phyloP scores from a whole-genome alignment of 2,113 vertebrate species.

The Pontoporia blainvillei region DNA sequence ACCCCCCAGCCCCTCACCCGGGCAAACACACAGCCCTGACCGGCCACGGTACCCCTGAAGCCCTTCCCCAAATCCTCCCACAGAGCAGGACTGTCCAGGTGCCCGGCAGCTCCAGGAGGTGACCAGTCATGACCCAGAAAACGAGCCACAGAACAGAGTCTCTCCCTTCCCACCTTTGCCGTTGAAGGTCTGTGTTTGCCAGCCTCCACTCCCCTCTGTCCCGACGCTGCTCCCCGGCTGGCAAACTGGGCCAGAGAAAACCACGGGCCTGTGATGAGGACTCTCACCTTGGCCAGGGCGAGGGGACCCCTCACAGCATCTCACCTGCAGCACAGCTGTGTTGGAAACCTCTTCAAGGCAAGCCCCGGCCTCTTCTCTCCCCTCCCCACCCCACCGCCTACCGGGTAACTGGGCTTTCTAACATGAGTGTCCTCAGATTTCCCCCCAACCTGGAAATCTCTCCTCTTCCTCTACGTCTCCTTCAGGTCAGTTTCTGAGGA shows the following conservation, averaged over 20 bases:
- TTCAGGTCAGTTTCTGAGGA: not conserved
- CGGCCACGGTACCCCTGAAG: fast-evolving
- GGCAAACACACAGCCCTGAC: not conserved
- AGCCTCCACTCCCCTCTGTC: not conserved
- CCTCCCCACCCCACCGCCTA: no score
- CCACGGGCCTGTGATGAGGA: not conserved
- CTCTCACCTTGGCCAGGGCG: not conserved
- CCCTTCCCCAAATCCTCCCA: no score
- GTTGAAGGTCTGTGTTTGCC: not conserved
- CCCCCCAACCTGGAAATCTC: not conserved
- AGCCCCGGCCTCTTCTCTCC: not conserved
- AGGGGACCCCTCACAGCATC: not conserved
- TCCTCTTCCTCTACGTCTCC: not conserved
- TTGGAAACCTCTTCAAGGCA: no score
- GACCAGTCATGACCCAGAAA: no score
- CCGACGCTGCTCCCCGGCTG: not conserved
- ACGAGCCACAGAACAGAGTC: not conserved
- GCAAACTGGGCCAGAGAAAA: not conserved
- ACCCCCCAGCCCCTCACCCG: no score
- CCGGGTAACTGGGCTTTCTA: fast-evolving
- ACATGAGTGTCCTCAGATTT: not conserved
- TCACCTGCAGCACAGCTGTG: not conserved
- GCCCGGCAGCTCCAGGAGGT: not conserved
- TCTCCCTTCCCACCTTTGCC: not conserved
- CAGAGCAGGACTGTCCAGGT: no score